These are phyloP conservation scores for Serrognathus titanus DNA, from an alignment of 2,888 invertebrate genomes.

Conservation along the genomic window DNA sequence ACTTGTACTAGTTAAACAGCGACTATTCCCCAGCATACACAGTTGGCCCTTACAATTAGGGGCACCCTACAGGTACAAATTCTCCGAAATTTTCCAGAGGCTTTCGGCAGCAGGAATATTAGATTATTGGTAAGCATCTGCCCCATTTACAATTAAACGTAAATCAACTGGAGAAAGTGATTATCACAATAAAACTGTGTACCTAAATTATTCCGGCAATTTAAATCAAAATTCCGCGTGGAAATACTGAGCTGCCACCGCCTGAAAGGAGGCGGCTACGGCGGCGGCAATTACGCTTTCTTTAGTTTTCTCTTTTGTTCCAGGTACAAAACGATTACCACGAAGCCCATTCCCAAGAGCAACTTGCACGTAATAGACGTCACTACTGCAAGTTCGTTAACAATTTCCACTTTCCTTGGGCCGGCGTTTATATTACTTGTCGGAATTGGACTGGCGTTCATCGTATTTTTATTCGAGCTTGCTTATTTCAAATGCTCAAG, in stretches of 20 bases:
- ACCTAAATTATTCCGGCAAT: no score
- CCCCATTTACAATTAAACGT: no score
- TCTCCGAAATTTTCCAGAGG: conserved; percentile 6
- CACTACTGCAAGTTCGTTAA: conserved; percentile 3
- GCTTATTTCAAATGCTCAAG: conserved; percentile 2
- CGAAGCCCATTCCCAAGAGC: conserved; percentile 10
- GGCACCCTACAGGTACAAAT: conserved; percentile 8
- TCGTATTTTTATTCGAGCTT: conserved; percentile 7
- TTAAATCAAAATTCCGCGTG: no score
- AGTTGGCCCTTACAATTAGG: conserved; percentile 14
- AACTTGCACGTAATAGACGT: conserved; percentile 5
- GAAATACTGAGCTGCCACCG: no score
- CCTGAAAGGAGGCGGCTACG: no score
- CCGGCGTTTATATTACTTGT: conserved; percentile 6
- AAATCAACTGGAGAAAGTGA: no score
- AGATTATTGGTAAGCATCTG: conserved; percentile 9
- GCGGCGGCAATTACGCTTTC: neutral
- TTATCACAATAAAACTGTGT: no score
- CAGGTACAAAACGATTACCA: conserved; percentile 13
- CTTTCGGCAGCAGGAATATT: conserved; percentile 12
- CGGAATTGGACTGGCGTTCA: neutral
- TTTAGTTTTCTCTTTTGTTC: neutral
- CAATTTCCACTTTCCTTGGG: conserved; percentile 2
- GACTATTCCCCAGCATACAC: conserved; percentile 12
- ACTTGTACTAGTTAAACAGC: conserved; percentile 7